phyloP scores from a whole-genome alignment of 1,140 invertebrate species.

The Leptinotarsa undecemlineata region DNA sequence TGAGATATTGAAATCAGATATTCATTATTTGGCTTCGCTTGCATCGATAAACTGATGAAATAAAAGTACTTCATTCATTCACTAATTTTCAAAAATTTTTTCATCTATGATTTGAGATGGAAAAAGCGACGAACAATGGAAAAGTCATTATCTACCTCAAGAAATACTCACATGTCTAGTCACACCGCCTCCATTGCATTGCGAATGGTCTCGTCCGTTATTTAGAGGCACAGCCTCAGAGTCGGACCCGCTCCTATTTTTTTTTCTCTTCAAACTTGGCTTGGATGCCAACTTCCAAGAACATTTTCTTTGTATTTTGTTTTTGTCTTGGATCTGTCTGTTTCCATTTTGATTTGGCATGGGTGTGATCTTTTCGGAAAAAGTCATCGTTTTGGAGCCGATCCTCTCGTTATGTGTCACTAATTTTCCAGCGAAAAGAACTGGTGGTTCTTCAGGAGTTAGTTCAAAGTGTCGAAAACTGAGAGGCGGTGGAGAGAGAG shows the following conservation, averaged over 20 bases:
- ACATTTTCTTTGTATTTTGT: conserved; percentile 49
- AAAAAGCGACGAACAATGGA: background rate
- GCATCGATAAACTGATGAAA: too few relatives aligned
- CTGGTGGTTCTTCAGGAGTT: conserved; percentile 37
- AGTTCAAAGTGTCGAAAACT: conserved; percentile 51
- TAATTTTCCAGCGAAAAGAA: conserved; percentile 44
- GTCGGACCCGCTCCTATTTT: conserved; percentile 63
- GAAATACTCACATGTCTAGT: conserved; percentile 43
- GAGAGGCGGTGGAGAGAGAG: conserved; percentile 51
- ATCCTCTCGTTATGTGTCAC: conserved; percentile 54
- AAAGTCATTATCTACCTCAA: background rate
- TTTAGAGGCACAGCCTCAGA: conserved; percentile 66
- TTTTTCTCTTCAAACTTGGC: conserved; percentile 66
- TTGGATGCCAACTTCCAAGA: conserved; percentile 69
- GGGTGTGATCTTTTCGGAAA: conserved; percentile 51
- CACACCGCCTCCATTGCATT: conserved; percentile 71
- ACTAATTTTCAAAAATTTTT: too few relatives aligned
- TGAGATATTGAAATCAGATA: too few relatives aligned
- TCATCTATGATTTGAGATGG: background rate
- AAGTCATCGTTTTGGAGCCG: conserved; percentile 53
- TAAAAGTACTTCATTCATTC: too few relatives aligned
- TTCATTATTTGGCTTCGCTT: too few relatives aligned
- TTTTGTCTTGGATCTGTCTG: conserved; percentile 32
- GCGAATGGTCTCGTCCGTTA: conserved; percentile 69
- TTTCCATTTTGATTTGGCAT: conserved; percentile 29